Evolutionary conservation across 1,140 invertebrate species (phyloP).

Genomic region (Oedothorax gibbosus): DNA sequence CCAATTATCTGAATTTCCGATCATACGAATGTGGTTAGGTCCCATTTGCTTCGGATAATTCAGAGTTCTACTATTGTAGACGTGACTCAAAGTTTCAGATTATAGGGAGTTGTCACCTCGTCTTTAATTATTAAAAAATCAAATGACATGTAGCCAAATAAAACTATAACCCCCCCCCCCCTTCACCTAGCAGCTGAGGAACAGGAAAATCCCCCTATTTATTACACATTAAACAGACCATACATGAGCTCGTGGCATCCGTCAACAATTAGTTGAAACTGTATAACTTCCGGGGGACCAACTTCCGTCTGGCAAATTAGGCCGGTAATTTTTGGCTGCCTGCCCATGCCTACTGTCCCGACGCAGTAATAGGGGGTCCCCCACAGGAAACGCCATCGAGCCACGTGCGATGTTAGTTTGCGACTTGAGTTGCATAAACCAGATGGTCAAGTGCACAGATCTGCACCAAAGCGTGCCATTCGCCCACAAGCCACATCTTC

Average conservation of each 20-base stretch:
- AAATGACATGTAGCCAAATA: too few species aligned
- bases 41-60: too few species aligned
- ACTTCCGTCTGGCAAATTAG: constrained; percentile 6
- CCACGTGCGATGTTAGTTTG: constrained; percentile 17
- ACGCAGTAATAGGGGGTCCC: constrained; percentile 9
- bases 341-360: constrained; percentile 25
- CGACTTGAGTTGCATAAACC: background rate
- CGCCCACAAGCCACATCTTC: background rate
- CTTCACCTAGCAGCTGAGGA: background rate
- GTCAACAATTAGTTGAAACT: constrained; percentile 14
- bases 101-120: too few species aligned
- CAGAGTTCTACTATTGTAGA: too few species aligned
- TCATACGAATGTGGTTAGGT: too few species aligned
- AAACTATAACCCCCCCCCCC: too few species aligned
- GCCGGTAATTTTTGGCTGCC: constrained; percentile 20
- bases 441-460: constrained; percentile 17
- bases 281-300: constrained; percentile 14
- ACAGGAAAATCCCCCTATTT: background rate
- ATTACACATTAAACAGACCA: background rate
- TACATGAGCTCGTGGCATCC: constrained; percentile 16
- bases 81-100: too few species aligned
- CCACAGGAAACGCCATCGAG: constrained; percentile 4
- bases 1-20: too few species aligned
- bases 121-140: too few species aligned
- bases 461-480: constrained; percentile 4